phyloP scores from a whole-genome alignment of 30 jellyfish, hydroid and myxozoan species.

The Turritopsis rubra region DNA sequence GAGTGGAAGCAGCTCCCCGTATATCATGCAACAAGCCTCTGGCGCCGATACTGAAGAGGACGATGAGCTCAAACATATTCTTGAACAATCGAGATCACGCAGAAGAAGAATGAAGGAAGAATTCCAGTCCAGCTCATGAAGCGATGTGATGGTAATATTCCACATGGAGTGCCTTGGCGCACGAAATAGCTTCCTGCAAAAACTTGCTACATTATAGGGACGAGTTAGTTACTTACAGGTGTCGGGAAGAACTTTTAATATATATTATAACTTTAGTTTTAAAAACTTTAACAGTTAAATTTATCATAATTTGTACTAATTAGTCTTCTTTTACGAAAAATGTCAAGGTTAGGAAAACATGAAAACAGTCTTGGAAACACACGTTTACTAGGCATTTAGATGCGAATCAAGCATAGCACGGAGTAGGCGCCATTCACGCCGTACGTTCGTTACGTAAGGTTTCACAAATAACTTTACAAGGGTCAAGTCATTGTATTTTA shows the following conservation, averaged over 20 bases:
- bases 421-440: background rate
- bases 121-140: conserved; percentile 60
- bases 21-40: background rate
- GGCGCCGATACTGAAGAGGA: conserved; percentile 52
- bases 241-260: background rate
- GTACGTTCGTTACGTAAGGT: background rate
- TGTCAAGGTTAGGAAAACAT: background rate
- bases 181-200: background rate
- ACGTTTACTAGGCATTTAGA: background rate
- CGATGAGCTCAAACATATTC: conserved; percentile 68
- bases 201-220: background rate
- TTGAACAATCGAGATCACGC: conserved; percentile 67
- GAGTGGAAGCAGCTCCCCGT: background rate
- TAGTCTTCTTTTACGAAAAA: background rate
- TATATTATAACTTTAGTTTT: background rate
- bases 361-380: background rate
- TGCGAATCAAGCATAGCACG: background rate
- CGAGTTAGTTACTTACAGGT: background rate
- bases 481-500: background rate
- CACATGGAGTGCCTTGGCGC: background rate
- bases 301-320: too few relatives aligned
- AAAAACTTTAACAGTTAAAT: background rate
- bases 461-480: background rate
- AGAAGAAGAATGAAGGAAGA: conserved; percentile 70
- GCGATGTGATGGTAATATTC: background rate